phyloP scores from a whole-genome alignment of 2,113 vertebrate species.

The Dasypus novemcinctus region DNA sequence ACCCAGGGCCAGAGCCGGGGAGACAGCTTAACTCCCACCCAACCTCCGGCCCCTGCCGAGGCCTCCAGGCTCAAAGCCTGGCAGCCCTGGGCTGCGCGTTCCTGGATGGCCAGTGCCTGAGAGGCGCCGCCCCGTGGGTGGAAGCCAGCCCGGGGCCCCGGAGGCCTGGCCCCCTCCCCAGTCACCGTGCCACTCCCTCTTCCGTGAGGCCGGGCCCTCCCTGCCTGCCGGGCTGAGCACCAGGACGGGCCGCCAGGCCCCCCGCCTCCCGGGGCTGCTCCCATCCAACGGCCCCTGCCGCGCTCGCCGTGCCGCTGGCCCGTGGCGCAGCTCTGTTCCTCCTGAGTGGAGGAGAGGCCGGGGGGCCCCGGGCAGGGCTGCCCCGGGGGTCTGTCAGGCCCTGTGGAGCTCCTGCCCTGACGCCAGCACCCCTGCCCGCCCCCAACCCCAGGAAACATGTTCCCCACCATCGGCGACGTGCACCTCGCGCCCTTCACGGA shows the following conservation, averaged over 20 bases:
- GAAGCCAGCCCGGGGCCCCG: neutral
- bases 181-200: neutral
- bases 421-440: neutral
- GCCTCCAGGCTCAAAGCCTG: neutral
- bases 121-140: neutral
- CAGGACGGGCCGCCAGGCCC: neutral
- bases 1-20: neutral
- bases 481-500: slow-evolving; percentile 97
- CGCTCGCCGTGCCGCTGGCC: neutral
- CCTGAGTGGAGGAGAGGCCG: neutral
- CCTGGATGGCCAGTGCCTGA: rapidly evolving
- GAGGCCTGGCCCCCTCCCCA: neutral
- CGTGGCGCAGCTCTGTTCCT: neutral
- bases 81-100: neutral
- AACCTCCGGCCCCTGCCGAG: neutral
- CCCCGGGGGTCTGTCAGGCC: neutral
- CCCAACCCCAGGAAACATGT: slow-evolving; percentile 92
- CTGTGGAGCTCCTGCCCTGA: neutral
- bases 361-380: neutral
- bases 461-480: slow-evolving; percentile 96
- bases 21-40: neutral
- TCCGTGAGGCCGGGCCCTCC: neutral
- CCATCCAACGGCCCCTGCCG: neutral
- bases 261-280: neutral
- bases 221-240: neutral